A percentile compares a stretch with the other conserved stretches of the same genome.
Evolutionary conservation across 2,113 vertebrate species (phyloP).

Genomic region (Sinocyclocheilus grahami): DNA sequence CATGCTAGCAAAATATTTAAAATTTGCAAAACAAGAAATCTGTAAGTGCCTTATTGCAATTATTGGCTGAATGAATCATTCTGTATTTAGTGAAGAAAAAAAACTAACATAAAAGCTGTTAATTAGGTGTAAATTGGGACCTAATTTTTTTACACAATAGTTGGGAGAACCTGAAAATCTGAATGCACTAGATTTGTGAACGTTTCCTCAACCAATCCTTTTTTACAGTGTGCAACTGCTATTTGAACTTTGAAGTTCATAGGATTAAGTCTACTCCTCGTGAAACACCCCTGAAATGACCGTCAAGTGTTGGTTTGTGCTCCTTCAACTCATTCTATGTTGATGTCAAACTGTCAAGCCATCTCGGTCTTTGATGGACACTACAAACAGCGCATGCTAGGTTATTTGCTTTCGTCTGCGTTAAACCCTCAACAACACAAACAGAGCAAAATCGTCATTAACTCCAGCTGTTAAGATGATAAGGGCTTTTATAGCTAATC

Average conservation of each 20-base stretch:
- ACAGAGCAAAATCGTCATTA: conserved; percentile 72
- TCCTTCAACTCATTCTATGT: conserved; percentile 44
- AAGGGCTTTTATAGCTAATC: conserved; percentile 95
- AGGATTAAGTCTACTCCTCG: neutral
- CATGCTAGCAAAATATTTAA: conserved; percentile 77
- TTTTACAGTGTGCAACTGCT: neutral
- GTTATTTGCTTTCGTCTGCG: conserved; percentile 74
- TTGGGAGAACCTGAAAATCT: neutral
- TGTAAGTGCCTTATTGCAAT: neutral
- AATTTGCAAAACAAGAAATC: neutral
- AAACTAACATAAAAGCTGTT: neutral
- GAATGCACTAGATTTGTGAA: neutral
- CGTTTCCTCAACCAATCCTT: neutral
- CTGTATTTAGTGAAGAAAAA: neutral
- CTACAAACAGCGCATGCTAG: conserved; percentile 69
- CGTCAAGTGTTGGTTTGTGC: conserved; percentile 31
- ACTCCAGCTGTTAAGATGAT: conserved; percentile 81
- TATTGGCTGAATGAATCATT: neutral
- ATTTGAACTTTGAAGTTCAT: neutral
- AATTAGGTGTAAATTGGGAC: neutral
- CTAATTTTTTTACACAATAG: neutral
- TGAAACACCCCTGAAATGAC: conserved; percentile 40
- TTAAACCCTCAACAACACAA: conserved; percentile 71
- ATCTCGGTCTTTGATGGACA: conserved; percentile 66
- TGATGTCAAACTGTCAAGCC: conserved; percentile 65